A percentile compares a stretch with the other conserved stretches of the same genome.
Conservation (phyloP, 2,113 vertebrate genomes). For the Cochlearius cochlearius region DNA sequence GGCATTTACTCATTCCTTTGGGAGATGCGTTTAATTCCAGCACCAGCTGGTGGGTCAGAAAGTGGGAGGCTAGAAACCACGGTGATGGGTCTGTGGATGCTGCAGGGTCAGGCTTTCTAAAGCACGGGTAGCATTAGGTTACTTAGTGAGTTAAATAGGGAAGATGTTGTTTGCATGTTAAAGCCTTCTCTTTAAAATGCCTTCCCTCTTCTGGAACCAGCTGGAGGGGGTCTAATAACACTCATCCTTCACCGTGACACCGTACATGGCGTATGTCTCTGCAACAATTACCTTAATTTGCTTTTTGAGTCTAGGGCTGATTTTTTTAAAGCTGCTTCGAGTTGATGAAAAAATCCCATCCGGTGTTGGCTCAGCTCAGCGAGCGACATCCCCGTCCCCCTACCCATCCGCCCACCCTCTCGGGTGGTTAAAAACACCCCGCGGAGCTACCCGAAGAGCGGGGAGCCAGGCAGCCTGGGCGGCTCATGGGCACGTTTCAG, state of each 20-base stretch:
- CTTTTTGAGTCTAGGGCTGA: background rate
- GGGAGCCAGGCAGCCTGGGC: background rate
- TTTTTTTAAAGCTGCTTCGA: background rate
- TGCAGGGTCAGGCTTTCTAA: background rate
- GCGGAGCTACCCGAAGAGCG: background rate
- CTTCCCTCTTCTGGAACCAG: background rate
- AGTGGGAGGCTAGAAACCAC: background rate
- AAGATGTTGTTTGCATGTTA: background rate
- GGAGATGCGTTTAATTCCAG: background rate
- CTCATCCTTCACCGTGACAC: background rate
- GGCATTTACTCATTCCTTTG: background rate
- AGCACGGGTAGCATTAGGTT: rapidly evolving
- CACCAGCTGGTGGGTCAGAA: background rate
- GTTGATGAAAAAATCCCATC: background rate
- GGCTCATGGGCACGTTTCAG: background rate
- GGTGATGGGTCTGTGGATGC: background rate
- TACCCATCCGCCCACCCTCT: background rate
- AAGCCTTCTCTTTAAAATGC: background rate
- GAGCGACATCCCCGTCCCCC: rapidly evolving
- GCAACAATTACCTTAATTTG: background rate
- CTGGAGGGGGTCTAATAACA: background rate
- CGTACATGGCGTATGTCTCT: background rate
- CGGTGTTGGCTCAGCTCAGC: rapidly evolving
- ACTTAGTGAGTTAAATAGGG: background rate
- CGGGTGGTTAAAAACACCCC: background rate